These are phyloP conservation scores for Ectropis crepuscularia DNA, from an alignment of 2,888 invertebrate genomes.

Conservation along the genomic window DNA sequence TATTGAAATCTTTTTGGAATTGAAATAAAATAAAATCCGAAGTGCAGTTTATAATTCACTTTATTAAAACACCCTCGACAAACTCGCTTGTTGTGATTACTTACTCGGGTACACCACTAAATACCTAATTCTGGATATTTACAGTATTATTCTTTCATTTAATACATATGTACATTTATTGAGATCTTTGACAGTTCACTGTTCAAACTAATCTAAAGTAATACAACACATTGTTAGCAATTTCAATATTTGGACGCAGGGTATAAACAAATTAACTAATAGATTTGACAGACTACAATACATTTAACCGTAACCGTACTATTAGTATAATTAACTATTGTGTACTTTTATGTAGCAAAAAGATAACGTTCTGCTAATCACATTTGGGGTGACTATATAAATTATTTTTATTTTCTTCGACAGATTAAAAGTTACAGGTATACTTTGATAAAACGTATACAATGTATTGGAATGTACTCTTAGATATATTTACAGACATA, in stretches of 20 bases:
- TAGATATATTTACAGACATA: conserved; percentile 67
- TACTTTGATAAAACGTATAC: conserved; percentile 73
- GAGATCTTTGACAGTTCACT: conserved; percentile 48
- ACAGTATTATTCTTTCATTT: conserved; percentile 59
- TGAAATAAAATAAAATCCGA: conserved; percentile 39
- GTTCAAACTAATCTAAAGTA: conserved; percentile 34
- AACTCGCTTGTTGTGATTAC: conserved; percentile 58
- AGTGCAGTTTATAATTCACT: conserved; percentile 67
- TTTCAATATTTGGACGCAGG: background rate
- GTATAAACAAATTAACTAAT: background rate
- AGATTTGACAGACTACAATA: conserved; percentile 3
- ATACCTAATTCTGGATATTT: conserved; percentile 60
- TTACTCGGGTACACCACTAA: conserved; percentile 71
- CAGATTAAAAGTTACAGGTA: conserved; percentile 51
- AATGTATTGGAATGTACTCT: conserved; percentile 55
- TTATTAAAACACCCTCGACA: conserved; percentile 83
- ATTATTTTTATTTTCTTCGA: conserved; percentile 36
- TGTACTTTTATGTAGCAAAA: background rate
- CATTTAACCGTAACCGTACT: background rate
- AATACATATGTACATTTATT: conserved; percentile 61
- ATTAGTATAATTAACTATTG: background rate
- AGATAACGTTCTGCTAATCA: conserved; percentile 9
- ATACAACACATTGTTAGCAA: conserved; percentile 4
- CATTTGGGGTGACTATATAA: conserved; percentile 23
- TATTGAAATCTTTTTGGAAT: background rate